Evolutionary conservation across 2,888 invertebrate genomes (phyloP).

Genomic region (Drosophila demipolita): DNA sequence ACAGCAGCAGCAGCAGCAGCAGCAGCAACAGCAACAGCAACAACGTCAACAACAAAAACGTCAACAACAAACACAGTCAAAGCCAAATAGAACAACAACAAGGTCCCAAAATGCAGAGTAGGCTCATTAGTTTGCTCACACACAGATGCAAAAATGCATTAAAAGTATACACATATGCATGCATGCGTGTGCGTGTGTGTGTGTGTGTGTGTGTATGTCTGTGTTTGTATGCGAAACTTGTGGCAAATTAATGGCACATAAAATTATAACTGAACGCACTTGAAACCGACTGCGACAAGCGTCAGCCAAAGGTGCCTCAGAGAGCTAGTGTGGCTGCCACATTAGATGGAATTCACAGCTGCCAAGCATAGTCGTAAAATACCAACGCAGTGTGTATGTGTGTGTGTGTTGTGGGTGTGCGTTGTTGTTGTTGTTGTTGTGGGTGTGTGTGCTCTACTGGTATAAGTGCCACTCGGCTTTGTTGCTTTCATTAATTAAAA

Average conservation of each 20-base stretch:
- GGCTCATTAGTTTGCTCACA: slow-evolving; percentile 67
- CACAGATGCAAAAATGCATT: slow-evolving; percentile 50
- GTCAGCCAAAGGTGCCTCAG: slow-evolving; percentile 39
- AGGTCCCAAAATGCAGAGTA: slow-evolving; percentile 41
- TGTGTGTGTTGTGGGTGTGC: slow-evolving; percentile 8
- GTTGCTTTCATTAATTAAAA: slow-evolving; percentile 72
- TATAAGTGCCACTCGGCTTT: slow-evolving; percentile 34
- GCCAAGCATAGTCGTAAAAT: slow-evolving; percentile 63
- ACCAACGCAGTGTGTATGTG: slow-evolving; percentile 34
- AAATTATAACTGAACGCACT: slow-evolving; percentile 77
- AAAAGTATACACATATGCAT: slow-evolving; percentile 33
- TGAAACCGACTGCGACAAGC: slow-evolving; percentile 56
- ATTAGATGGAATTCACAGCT: slow-evolving; percentile 64
- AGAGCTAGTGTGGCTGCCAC: slow-evolving; percentile 29
- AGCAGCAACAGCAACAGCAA: background rate
- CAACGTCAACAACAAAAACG: background rate
- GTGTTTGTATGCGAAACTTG: slow-evolving; percentile 27
- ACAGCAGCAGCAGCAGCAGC: slow-evolving; percentile 33
- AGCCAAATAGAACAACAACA: slow-evolving; percentile 14
- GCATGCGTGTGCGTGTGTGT: background rate
- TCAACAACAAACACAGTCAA: slow-evolving; percentile 8
- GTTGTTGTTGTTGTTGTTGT: background rate
- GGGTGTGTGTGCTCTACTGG: slow-evolving; percentile 18
- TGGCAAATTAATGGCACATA: slow-evolving; percentile 80
- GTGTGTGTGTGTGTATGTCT: slow-evolving; percentile 4